These are phyloP conservation scores for Leucoma salicis DNA, from an alignment of 2,888 invertebrate species.

Conservation along the genomic window DNA sequence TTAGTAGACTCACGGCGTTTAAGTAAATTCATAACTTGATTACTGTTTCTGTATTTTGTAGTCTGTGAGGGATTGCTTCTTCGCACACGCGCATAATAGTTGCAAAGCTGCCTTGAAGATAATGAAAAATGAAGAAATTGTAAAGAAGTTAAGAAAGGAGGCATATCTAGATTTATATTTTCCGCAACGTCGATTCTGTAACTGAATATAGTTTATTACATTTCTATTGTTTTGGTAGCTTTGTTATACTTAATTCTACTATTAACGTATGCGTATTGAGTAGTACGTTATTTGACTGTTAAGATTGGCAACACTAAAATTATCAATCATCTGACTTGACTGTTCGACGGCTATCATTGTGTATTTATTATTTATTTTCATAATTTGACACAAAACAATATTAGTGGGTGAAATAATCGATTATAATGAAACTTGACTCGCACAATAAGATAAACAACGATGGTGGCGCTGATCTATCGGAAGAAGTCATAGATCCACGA, in stretches of 20 bases:
- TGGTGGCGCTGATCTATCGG: conserved; percentile 65
- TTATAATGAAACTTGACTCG: conserved; percentile 73
- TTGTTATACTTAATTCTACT: conserved; percentile 4
- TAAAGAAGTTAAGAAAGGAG: conserved; percentile 73
- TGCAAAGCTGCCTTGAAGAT: conserved; percentile 77
- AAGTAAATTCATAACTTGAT: too few species aligned
- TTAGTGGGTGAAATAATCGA: conserved; percentile 26
- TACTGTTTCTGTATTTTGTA: conserved; percentile 33
- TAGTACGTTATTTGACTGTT: not conserved
- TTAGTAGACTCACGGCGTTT: too few species aligned
- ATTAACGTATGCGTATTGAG: conserved; percentile 1
- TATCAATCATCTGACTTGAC: conserved; percentile 64
- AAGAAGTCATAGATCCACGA: conserved; percentile 68
- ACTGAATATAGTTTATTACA: conserved; percentile 1
- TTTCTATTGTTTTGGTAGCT: not conserved
- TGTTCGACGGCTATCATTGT: not conserved
- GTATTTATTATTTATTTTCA: conserved; percentile 66
- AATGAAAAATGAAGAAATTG: conserved; percentile 71
- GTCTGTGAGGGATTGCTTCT: conserved; percentile 78
- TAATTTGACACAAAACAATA: conserved; percentile 62
- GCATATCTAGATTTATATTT: conserved; percentile 74
- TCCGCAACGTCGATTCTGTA: conserved; percentile 67
- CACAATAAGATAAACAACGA: conserved; percentile 76
- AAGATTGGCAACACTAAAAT: conserved; percentile 44
- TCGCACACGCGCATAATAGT: conserved; percentile 75